Base-by-base conservation (phyloP, 1,140 invertebrate species). In the Neodiprion fabricii region DNA sequence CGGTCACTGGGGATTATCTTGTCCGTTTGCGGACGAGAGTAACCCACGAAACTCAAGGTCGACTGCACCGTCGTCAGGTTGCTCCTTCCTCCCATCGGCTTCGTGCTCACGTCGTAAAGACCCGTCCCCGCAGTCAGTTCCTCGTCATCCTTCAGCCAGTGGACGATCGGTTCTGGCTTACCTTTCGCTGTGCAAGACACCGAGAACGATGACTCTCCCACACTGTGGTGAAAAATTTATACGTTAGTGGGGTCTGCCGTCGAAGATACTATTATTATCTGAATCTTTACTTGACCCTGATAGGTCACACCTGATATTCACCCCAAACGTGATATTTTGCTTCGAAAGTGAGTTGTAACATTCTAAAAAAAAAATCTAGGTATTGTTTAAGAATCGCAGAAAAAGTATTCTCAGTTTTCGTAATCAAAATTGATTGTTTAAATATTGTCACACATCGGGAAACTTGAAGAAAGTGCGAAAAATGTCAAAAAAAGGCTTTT, bases 91-190 rank as follows among this genome's bases (percentile, higher is more conserved):
- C 95, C 94, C 9, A 92, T 91, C 61, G 94, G 91, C 75, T 93
- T 92, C 0, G 93, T 96, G 74, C 91, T 91, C 9, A 97, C 93
- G 80, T 96, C 94, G 83, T 95, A 97, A 40, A 95, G 87, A 82
- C 93, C 92, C 9, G 92, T 88, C 78, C 95, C 94, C 1, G 92
- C 91, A 17, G 93, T 92, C 2, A 95, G 90, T 85, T 96, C 94
- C 11, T 92, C 89, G 23, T 94, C 94, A 85, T 97, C 95, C 84
- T 98, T 98, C 40, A 95, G 88, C 97, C 97, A 98, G 73, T 91
- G 91, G 1, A 97, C 92, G 17, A 88, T 91, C 0, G 96, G 96
- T 61, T 93, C 91, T 0, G 96, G 97, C 85, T 97, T 98, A 1
- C 95, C 96, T 80, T 94, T 92, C 48, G 96, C 96, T 74, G 93